Percentiles rank a stretch among this genome's conserved stretches.
phyloP scores from a whole-genome alignment of 2,888 invertebrate species.

The Lacanobia oleracea region DNA sequence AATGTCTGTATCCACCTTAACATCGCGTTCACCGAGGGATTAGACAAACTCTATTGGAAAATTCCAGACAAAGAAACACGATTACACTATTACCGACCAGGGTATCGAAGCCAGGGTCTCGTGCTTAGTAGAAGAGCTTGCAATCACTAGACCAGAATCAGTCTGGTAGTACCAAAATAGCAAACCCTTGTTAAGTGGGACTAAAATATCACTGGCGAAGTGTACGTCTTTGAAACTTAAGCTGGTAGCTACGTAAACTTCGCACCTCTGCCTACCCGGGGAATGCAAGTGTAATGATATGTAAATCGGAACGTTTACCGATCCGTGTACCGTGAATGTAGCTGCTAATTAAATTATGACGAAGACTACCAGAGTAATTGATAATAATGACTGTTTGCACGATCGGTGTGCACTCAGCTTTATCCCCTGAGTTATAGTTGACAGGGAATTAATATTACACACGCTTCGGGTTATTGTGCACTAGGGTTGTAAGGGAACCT shows the following conservation, averaged over 20 bases:
- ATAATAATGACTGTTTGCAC: constrained; percentile 33
- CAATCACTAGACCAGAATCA: too few relatives aligned
- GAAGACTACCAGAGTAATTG: constrained; percentile 18
- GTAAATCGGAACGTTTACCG: constrained; percentile 27
- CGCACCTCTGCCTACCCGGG: neutral
- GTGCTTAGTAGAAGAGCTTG: too few relatives aligned
- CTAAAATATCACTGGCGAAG: neutral
- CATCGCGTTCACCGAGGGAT: too few relatives aligned
- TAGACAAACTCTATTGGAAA: too few relatives aligned
- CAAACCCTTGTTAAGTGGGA: neutral
- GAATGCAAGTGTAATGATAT: neutral
- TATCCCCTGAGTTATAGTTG: constrained; percentile 39
- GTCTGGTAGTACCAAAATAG: neutral
- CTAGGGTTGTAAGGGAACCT: neutral
- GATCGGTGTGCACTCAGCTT: constrained; percentile 27
- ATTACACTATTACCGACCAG: too few relatives aligned
- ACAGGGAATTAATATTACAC: constrained; percentile 29
- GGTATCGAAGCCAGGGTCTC: too few relatives aligned
- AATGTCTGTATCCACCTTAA: too few relatives aligned
- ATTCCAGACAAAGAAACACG: too few relatives aligned
- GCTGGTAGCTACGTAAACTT: neutral
- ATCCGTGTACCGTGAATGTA: constrained; percentile 16
- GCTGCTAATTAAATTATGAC: constrained; percentile 31
- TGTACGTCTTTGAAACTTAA: neutral
- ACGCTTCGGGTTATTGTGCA: constrained; percentile 1